These are phyloP conservation scores for Vireo griseus DNA, from an alignment of 2,797 vertebrate species.

Conservation along the genomic window DNA sequence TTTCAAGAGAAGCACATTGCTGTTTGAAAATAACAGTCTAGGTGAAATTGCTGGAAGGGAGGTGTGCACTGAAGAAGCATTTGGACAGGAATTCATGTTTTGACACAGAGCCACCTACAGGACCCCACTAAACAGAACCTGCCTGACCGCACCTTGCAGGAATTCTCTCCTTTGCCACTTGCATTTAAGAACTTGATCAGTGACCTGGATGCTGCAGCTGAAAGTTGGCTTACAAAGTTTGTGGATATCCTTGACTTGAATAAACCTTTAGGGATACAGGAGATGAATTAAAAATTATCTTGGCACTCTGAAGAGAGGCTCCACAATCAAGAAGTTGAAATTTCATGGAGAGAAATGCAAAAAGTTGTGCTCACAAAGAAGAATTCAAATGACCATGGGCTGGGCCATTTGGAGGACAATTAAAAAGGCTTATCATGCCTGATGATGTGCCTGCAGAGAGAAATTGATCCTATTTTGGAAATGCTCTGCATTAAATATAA, in stretches of 20 bases:
- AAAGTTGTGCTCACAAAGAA: neutral
- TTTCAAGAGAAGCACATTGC: neutral
- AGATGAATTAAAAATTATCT: neutral
- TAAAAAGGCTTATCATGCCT: neutral
- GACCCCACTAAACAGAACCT: neutral
- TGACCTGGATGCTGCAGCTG: neutral
- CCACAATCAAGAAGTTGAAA: neutral
- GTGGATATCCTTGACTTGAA: neutral
- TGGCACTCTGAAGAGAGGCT: neutral
- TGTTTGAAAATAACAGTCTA: neutral
- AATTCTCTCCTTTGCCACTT: neutral
- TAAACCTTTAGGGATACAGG: neutral
- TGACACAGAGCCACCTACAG: neutral
- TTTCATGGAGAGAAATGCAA: neutral
- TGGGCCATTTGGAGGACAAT: neutral
- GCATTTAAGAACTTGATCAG: neutral
- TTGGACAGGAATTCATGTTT: neutral
- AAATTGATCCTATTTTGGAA: conserved; percentile 9
- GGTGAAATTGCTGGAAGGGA: neutral
- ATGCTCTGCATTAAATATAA: neutral
- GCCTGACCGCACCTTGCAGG: neutral
- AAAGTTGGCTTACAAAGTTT: neutral
- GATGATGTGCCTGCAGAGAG: neutral
- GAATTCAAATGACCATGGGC: neutral
- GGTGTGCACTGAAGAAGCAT: neutral